A percentile compares a stretch with the other conserved stretches of the same genome.
phyloP scores from a whole-genome alignment of 2,113 vertebrate genomes.

The Tympanuchus pallidicinctus region DNA sequence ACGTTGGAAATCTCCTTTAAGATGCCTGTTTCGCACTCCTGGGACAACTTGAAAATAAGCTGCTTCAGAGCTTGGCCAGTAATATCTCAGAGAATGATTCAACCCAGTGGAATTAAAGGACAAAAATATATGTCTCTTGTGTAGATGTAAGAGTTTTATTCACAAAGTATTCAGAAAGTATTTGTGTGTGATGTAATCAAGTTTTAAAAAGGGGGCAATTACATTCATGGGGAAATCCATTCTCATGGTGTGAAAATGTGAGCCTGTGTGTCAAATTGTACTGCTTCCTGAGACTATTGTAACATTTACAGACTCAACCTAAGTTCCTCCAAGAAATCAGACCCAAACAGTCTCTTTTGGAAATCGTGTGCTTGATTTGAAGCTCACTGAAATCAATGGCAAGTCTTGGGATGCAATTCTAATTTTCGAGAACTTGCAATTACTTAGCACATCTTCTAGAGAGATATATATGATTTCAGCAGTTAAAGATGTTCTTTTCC shows the following conservation, averaged over 20 bases:
- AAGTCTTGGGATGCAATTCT: neutral
- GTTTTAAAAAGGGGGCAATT: neutral
- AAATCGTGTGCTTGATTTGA: neutral
- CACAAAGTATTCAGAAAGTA: neutral
- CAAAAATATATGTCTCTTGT: neutral
- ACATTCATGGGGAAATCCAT: neutral
- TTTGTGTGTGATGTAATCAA: neutral
- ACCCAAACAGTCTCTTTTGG: neutral
- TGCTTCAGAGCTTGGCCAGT: neutral
- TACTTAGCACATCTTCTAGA: neutral
- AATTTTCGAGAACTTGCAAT: neutral
- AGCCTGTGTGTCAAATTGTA: fast-evolving
- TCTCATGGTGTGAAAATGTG: neutral
- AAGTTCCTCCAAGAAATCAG: neutral
- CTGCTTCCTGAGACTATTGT: neutral
- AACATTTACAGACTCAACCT: neutral
- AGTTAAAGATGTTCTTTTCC: slow-evolving; percentile 3
- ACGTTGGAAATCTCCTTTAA: neutral
- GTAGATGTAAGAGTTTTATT: neutral
- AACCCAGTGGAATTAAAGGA: neutral
- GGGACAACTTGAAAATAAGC: neutral
- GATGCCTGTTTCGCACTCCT: neutral
- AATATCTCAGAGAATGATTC: neutral
- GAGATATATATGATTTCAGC: neutral
- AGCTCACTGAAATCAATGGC: neutral